phyloP scores from a whole-genome alignment of 2,888 invertebrate genomes.

The Phasia obesa region DNA sequence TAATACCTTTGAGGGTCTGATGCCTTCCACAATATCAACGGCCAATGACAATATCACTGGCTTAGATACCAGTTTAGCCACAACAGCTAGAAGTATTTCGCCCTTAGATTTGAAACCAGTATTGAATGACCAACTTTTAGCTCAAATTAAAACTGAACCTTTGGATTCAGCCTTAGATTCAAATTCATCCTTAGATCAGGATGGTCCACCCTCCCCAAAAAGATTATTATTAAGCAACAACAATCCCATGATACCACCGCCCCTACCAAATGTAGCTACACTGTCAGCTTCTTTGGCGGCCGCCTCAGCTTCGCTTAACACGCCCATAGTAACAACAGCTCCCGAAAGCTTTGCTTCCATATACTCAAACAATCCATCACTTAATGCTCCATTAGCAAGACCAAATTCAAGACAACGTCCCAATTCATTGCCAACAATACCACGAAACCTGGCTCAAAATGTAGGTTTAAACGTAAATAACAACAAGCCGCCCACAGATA shows the following conservation, averaged over 20 bases:
- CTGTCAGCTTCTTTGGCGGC: constrained; percentile 79
- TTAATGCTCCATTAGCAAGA: constrained; percentile 72
- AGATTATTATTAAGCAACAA: constrained; percentile 75
- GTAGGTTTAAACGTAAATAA: constrained; percentile 72
- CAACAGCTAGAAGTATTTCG: constrained; percentile 79
- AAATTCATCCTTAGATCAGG: constrained; percentile 77
- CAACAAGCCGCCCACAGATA: constrained; percentile 84
- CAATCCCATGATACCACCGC: constrained; percentile 77
- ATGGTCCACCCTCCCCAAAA: constrained; percentile 80
- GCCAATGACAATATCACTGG: constrained; percentile 74
- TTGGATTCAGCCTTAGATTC: constrained; percentile 77
- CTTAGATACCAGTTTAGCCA: constrained; percentile 77
- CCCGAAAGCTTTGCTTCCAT: constrained; percentile 74
- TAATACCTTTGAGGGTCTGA: constrained; percentile 76
- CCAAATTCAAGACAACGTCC: constrained; percentile 85
- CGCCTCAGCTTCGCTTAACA: constrained; percentile 81
- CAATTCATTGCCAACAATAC: constrained; percentile 87
- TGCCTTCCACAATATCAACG: constrained; percentile 70
- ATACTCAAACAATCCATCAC: constrained; percentile 65
- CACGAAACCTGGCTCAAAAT: constrained; percentile 84
- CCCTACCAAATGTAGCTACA: constrained; percentile 80
- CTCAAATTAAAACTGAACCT: constrained; percentile 78
- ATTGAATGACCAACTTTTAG: constrained; percentile 75
- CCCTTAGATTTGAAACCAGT: constrained; percentile 82
- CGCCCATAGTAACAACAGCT: constrained; percentile 79